Percentiles rank a stretch among this genome's conserved stretches.
These are phyloP conservation scores for Meteorus sp. DNA, from an alignment of 1,140 invertebrate species.

Conservation along the genomic window DNA sequence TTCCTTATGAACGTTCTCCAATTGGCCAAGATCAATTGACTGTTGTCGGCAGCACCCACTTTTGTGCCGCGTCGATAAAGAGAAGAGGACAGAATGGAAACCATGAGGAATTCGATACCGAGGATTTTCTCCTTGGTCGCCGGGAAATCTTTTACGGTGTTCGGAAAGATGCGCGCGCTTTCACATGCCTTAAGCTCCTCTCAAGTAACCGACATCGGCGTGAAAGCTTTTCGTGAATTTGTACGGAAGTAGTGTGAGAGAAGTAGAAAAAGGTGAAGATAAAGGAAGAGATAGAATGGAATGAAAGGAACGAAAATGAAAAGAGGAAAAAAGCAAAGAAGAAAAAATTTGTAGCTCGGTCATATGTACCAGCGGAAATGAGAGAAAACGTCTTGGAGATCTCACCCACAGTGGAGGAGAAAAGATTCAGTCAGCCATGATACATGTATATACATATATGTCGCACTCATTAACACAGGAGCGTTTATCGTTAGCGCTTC, in stretches of 20 bases:
- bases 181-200: slow-evolving; percentile 32
- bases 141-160: slow-evolving; percentile 27
- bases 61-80: background rate
- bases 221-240: slow-evolving; percentile 29
- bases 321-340: too few relatives aligned
- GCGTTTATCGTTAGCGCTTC: too few relatives aligned
- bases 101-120: slow-evolving; percentile 3
- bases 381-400: background rate
- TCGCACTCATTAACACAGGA: too few relatives aligned
- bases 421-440: too few relatives aligned
- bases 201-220: slow-evolving; percentile 27
- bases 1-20: background rate
- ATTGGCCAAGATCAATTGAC: slow-evolving; percentile 2
- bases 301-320: too few relatives aligned
- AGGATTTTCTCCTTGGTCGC: slow-evolving; percentile 5
- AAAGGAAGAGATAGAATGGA: too few relatives aligned
- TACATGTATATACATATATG: too few relatives aligned
- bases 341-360: too few relatives aligned
- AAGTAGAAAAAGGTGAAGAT: slow-evolving; percentile 8
- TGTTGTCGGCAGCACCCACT: background rate
- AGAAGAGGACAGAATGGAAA: too few relatives aligned
- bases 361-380: slow-evolving; percentile 4
- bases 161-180: slow-evolving; percentile 20
- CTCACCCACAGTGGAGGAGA: too few relatives aligned
- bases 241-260: background rate